Percentiles rank a stretch among this genome's conserved stretches.
These are phyloP conservation scores for Strigops habroptila DNA, from an alignment of 2,113 vertebrate species.

Conservation along the genomic window DNA sequence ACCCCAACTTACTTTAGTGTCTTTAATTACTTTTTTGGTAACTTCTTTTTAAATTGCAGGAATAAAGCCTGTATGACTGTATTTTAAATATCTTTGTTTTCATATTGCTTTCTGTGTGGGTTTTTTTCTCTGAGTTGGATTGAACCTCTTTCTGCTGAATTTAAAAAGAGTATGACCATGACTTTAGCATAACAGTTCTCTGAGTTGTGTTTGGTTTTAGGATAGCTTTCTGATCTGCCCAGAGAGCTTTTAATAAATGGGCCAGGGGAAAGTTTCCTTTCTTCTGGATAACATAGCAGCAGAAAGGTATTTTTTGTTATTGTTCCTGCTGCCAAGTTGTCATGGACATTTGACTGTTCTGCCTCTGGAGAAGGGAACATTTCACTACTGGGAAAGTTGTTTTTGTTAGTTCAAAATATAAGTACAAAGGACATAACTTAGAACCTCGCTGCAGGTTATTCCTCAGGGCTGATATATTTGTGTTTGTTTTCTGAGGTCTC, in stretches of 20 bases:
- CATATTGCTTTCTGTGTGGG: not conserved
- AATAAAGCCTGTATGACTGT: not conserved
- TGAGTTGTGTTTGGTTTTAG: slow-evolving; percentile 28
- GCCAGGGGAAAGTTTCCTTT: slow-evolving; percentile 40
- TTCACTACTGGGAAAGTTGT: not conserved
- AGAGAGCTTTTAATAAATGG: slow-evolving; percentile 47
- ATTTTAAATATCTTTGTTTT: not conserved
- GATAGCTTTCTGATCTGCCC: slow-evolving; percentile 21
- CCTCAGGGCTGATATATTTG: not conserved
- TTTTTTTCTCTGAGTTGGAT: not conserved
- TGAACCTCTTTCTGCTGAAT: not conserved
- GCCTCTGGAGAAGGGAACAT: slow-evolving; percentile 36
- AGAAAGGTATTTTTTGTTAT: slow-evolving; percentile 61
- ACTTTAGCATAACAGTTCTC: slow-evolving; percentile 1
- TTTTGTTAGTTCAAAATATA: slow-evolving; percentile 62
- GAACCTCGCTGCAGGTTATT: slow-evolving; percentile 20
- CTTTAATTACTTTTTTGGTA: not conserved
- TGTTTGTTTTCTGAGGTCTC: not conserved
- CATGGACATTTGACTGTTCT: slow-evolving; percentile 42
- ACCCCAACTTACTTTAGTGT: not conserved
- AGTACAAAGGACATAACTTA: not conserved
- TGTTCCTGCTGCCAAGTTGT: slow-evolving; percentile 49
- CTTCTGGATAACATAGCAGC: slow-evolving; percentile 24
- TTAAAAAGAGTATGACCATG: not conserved
- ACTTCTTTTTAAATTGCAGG: not conserved